These are phyloP conservation scores for Epizoanthus ramosus DNA, from an alignment of 92 coral and sea anemone genomes.

Conservation along the genomic window DNA sequence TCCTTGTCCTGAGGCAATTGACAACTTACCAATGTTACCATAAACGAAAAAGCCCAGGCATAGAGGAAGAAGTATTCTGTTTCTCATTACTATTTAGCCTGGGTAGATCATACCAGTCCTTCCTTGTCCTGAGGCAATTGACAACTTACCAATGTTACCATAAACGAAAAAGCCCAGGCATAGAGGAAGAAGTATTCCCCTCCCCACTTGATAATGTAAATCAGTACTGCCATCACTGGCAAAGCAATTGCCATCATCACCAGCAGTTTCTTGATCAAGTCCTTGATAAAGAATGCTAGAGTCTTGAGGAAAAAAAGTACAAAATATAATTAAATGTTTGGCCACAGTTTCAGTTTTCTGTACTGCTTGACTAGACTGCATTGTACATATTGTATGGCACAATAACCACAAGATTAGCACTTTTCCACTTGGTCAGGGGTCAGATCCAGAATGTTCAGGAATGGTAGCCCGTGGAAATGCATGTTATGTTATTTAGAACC, in stretches of 20 bases:
- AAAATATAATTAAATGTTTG: background rate
- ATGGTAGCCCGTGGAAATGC: no score
- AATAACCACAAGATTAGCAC: no score
- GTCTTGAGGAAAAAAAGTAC: constrained; percentile 59
- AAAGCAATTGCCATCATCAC: constrained; percentile 79
- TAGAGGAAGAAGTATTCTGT: no score
- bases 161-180: constrained; percentile 89
- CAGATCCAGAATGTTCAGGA: no score
- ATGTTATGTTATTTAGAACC: no score
- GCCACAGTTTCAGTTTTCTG: background rate
- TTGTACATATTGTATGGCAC: no score
- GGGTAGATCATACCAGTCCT: no score
- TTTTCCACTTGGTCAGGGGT: no score
- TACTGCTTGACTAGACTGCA: background rate
- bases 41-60: constrained; percentile 56
- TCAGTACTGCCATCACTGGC: constrained; percentile 80
- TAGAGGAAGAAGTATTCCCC: constrained; percentile 95
- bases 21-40: constrained; percentile 80
- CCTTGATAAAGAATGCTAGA: constrained; percentile 87
- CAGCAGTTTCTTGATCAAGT: constrained; percentile 77
- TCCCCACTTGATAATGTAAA: constrained; percentile 98
- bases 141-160: constrained; percentile 80
- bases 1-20: no score
- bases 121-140: no score
- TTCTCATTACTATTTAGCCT: no score